Conservation (phyloP, 1,140 invertebrate genomes). For the Cotesia chilonis region DNA sequence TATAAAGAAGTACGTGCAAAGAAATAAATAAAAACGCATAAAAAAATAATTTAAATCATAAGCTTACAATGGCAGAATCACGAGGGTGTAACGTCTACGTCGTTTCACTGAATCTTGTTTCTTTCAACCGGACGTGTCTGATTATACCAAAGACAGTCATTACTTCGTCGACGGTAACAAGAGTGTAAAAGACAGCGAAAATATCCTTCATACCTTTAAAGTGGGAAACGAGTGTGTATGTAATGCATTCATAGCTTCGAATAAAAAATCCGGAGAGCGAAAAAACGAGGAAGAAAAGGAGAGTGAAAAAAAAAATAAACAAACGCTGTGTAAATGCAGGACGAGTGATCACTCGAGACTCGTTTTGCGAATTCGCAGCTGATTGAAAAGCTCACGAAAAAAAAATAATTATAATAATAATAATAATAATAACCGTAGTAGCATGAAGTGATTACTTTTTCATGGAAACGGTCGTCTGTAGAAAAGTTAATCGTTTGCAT, state of each 20-base stretch:
- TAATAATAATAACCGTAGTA: conserved; percentile 22
- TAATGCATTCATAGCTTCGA: neutral
- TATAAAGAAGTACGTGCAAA: neutral
- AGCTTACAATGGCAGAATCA: too few relatives aligned
- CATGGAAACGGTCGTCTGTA: neutral
- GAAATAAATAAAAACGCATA: neutral
- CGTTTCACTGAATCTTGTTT: conserved; percentile 19
- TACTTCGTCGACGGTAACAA: conserved; percentile 36
- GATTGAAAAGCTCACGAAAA: conserved; percentile 54
- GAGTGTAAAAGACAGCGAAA: neutral
- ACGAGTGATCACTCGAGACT: conserved; percentile 36
- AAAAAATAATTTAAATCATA: too few relatives aligned
- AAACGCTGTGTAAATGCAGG: conserved; percentile 18
- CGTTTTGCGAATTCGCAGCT: conserved; percentile 56
- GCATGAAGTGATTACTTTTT: conserved; percentile 34
- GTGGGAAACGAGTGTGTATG: neutral
- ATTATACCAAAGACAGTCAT: conserved; percentile 57
- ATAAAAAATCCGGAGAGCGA: neutral
- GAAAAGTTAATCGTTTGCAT: conserved; percentile 18
- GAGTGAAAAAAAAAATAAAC: conserved; percentile 18
- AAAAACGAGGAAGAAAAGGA: conserved; percentile 1
- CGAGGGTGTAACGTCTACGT: conserved; percentile 1
- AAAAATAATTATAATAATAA: conserved; percentile 27
- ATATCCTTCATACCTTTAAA: neutral
- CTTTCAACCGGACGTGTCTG: conserved; percentile 48